phyloP scores from a whole-genome alignment of 2,888 invertebrate genomes.

The Habroteleia sp. region DNA sequence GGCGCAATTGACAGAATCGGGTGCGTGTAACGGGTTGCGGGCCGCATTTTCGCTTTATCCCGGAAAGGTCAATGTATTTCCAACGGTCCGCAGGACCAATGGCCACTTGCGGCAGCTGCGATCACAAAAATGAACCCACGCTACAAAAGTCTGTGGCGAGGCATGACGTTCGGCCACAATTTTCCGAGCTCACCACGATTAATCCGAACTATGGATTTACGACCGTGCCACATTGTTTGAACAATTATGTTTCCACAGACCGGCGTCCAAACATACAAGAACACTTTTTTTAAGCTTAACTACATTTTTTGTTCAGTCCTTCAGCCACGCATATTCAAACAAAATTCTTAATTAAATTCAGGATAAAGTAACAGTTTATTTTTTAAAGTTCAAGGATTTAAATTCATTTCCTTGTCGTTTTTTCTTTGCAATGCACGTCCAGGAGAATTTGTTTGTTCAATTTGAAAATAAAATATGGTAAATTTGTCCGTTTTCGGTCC shows the following conservation, averaged over 20 bases:
- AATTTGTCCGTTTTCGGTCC: no score
- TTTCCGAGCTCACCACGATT: slow-evolving; percentile 1
- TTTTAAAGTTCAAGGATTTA: no score
- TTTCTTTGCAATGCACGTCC: no score
- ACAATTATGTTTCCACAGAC: slow-evolving; percentile 63
- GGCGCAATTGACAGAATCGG: slow-evolving; percentile 11
- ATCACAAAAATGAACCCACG: slow-evolving; percentile 14
- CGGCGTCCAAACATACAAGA: no score
- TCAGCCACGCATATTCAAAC: no score
- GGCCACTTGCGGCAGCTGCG: slow-evolving; percentile 16
- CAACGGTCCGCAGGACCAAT: slow-evolving; percentile 21
- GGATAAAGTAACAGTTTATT: no score
- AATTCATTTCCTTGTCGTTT: no score
- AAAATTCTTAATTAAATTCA: no score
- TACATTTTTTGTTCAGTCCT: no score
- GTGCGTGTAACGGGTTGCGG: slow-evolving; percentile 8
- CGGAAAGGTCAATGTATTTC: slow-evolving; percentile 23
- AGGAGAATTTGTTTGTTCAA: no score
- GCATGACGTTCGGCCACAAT: slow-evolving; percentile 2
- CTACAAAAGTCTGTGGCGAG: slow-evolving; percentile 12
- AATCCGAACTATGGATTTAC: not conserved
- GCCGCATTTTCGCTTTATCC: slow-evolving; percentile 13
- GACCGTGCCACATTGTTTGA: not conserved
- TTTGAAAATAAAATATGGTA: no score
- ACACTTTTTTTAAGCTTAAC: no score